Evolutionary conservation across 1,140 invertebrate genomes (phyloP), one percentile per base, ranked within the genome.

Genomic region (Zaprionus taronus): DNA sequence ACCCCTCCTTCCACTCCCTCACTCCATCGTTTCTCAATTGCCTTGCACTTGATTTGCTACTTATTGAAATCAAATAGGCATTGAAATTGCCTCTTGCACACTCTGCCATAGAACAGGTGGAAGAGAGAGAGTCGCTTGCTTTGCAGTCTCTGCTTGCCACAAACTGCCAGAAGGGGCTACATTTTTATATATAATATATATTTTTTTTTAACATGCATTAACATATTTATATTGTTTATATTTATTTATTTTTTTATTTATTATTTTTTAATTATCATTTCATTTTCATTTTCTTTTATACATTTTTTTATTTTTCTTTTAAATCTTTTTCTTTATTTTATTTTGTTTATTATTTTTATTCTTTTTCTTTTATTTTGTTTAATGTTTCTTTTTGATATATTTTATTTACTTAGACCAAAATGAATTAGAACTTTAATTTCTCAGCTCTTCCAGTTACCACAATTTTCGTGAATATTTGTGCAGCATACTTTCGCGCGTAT

Each of bases 41-140:
- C 62, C 57, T n/a, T 61, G 74, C 85, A 90, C 85, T 90, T 90
- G 85, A 90, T 85, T 90, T 89, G 81, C 81, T 84, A 71, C 75
- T 85, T 83, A 90, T 85, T 82, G 85, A 89, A 90, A 84, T 77
- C 60, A 73, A 74, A 84, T 77, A 79, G 72, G 65, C 68, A 79
- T 79, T 77, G 72, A 79, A 79, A 79, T 79, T 79, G 68, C 67
- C 65, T 57, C 38, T 41, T 28, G 17, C 44, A 57, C 53, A 26
- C 53, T 44, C 11, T 55, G 1, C 11, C n/a, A 5, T 5, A 4
- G 20, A n/a, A 34, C 31, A 34, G 2, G 17, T 2, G 0, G 24
- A 17, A n/a, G 41, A 22, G 5, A 17, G n/a, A 15, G 26, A 64
- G 24, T 47, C 7, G 5, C 38, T 61, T 47, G n/a, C 24, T 4